These are phyloP conservation scores for Trigoniulus corallinus DNA, from an alignment of 1,140 invertebrate genomes.

Conservation along the genomic window DNA sequence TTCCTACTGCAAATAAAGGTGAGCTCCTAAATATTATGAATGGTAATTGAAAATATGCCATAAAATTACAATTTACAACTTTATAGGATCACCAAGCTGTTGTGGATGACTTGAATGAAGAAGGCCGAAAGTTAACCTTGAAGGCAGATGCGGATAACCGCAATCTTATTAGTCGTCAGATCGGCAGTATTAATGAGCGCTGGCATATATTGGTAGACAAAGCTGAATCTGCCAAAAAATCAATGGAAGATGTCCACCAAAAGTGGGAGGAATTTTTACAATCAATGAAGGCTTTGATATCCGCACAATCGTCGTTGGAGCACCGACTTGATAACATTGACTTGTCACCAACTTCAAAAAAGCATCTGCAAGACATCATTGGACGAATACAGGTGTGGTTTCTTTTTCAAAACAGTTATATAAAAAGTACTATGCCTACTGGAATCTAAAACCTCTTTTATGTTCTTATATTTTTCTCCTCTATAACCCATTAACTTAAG, in stretches of 20 bases:
- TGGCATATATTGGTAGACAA: constrained; percentile 55
- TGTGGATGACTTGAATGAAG: constrained; percentile 45
- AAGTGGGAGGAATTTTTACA: constrained; percentile 44
- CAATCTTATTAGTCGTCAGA: constrained; percentile 38
- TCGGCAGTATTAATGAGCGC: constrained; percentile 42
- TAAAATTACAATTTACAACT: background rate
- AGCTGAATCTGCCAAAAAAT: constrained; percentile 43
- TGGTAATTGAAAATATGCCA: background rate
- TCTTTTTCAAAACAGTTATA: no score
- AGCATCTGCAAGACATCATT: no score
- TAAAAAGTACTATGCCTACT: no score
- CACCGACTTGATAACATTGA: no score
- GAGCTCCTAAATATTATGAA: background rate
- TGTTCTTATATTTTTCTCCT: no score
- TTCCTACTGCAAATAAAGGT: background rate
- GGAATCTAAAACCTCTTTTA: no score
- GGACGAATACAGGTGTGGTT: no score
- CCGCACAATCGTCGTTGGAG: background rate
- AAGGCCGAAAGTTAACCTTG: constrained; percentile 40
- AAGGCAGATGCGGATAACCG: constrained; percentile 44
- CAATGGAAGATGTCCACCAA: constrained; percentile 43
- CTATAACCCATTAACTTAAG: no score
- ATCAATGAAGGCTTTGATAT: background rate
- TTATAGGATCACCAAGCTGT: constrained; percentile 40
- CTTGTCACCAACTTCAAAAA: no score